A percentile compares a stretch with the other conserved stretches of the same genome.
These are phyloP conservation scores for Syrphus vitripennis DNA, from an alignment of 2,888 invertebrate genomes.

Conservation along the genomic window DNA sequence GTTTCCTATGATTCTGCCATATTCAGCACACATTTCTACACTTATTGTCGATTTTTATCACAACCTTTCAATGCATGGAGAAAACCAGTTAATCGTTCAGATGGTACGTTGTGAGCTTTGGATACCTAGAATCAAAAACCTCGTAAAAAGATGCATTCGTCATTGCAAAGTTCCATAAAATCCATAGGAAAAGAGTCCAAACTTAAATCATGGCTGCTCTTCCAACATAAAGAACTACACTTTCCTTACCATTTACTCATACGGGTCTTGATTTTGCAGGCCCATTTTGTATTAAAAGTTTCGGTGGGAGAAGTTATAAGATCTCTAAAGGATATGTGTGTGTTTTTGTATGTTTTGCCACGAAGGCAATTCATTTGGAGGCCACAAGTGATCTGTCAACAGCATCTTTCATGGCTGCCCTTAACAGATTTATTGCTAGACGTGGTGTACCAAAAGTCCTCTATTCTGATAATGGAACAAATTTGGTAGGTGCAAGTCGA, in stretches of 20 bases:
- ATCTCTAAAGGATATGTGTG: background rate
- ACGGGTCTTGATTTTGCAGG: background rate
- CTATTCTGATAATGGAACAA: slow-evolving; percentile 29
- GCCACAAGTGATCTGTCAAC: slow-evolving; percentile 18
- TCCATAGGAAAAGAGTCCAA: too few relatives aligned
- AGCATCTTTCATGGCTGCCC: slow-evolving; percentile 22
- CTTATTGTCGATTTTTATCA: too few relatives aligned
- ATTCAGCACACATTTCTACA: too few relatives aligned
- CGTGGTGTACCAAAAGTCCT: background rate
- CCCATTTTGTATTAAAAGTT: background rate
- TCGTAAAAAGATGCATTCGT: too few relatives aligned
- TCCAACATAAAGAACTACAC: background rate
- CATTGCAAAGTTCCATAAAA: too few relatives aligned
- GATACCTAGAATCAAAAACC: too few relatives aligned
- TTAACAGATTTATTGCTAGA: background rate
- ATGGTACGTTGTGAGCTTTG: too few relatives aligned
- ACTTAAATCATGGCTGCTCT: background rate
- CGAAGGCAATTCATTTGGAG: slow-evolving; percentile 25
- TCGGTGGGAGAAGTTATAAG: background rate
- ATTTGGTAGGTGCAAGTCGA: slow-evolving; percentile 10
- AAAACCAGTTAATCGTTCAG: too few relatives aligned
- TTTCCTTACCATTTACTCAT: background rate
- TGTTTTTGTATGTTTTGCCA: slow-evolving; percentile 14
- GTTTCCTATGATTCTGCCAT: too few relatives aligned
- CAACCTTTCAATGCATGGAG: too few relatives aligned